phyloP scores from a whole-genome alignment of 1,140 invertebrate genomes.

The Chlorops oryzae region DNA sequence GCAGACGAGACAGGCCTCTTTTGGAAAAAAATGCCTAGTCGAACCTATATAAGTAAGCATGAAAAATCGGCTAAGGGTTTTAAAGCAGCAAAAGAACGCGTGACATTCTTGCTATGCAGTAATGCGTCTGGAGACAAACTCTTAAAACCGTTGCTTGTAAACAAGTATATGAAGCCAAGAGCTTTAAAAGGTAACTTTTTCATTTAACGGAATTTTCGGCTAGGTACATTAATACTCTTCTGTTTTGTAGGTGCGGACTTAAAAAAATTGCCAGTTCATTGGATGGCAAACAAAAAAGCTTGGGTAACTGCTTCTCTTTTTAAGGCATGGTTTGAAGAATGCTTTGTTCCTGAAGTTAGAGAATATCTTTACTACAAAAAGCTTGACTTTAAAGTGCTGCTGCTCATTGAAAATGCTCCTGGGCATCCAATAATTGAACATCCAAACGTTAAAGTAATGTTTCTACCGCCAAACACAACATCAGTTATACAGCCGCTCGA shows the following conservation, averaged over 20 bases:
- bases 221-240: too few species aligned
- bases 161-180: constrained; percentile 41
- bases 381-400: constrained; percentile 1
- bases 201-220: too few species aligned
- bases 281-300: constrained; percentile 40
- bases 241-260: too few species aligned
- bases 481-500: constrained; percentile 50
- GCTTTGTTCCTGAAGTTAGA: constrained; percentile 25
- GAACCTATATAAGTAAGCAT: constrained; percentile 35
- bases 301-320: constrained; percentile 36
- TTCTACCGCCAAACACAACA: constrained; percentile 21
- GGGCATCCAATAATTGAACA: constrained; percentile 33
- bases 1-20: constrained; percentile 36
- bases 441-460: constrained; percentile 44
- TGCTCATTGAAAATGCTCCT: constrained; percentile 42
- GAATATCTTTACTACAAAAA: constrained; percentile 1
- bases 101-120: constrained; percentile 41
- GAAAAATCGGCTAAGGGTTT: constrained; percentile 34
- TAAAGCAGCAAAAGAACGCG: constrained; percentile 43
- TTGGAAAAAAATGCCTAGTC: constrained; percentile 35
- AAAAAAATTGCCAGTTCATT: constrained; percentile 45
- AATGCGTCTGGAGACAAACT: constrained; percentile 26
- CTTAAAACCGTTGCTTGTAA: constrained; percentile 47
- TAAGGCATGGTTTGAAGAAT: constrained; percentile 34
- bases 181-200: constrained; percentile 43